These are phyloP conservation scores for Irena cyanogastra DNA, from an alignment of 2,113 vertebrate genomes.

Conservation along the genomic window DNA sequence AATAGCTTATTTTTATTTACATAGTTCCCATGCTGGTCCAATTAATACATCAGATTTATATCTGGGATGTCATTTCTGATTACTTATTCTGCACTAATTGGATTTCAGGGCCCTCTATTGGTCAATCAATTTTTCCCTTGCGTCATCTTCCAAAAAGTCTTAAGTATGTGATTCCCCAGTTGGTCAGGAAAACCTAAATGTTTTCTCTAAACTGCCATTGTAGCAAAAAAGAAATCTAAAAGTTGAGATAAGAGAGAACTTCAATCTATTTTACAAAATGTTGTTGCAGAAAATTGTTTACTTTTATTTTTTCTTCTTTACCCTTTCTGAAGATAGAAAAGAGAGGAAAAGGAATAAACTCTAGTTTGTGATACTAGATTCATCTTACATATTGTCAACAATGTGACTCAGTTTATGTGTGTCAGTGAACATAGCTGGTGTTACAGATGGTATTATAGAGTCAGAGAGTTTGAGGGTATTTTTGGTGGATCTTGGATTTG, in stretches of 20 bases:
- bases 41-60: slow-evolving; percentile 15
- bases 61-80: background rate
- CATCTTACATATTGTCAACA: background rate
- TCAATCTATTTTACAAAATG: background rate
- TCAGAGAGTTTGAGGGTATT: background rate
- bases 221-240: background rate
- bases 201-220: background rate
- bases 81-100: background rate
- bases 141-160: background rate
- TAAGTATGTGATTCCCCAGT: background rate
- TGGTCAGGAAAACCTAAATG: background rate
- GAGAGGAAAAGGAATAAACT: background rate
- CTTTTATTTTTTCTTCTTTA: background rate
- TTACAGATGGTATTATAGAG: background rate
- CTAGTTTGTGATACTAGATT: background rate
- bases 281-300: background rate
- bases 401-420: background rate
- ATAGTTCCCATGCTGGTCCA: background rate
- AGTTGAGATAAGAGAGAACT: background rate
- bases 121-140: slow-evolving; percentile 39
- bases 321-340: background rate
- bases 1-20: slow-evolving; percentile 14
- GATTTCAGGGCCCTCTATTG: slow-evolving; percentile 1
- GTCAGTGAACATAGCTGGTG: background rate
- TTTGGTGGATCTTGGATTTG: background rate